Base-by-base conservation (phyloP, 2,888 invertebrate species). In the Acanthosepion pharaonis region DNA sequence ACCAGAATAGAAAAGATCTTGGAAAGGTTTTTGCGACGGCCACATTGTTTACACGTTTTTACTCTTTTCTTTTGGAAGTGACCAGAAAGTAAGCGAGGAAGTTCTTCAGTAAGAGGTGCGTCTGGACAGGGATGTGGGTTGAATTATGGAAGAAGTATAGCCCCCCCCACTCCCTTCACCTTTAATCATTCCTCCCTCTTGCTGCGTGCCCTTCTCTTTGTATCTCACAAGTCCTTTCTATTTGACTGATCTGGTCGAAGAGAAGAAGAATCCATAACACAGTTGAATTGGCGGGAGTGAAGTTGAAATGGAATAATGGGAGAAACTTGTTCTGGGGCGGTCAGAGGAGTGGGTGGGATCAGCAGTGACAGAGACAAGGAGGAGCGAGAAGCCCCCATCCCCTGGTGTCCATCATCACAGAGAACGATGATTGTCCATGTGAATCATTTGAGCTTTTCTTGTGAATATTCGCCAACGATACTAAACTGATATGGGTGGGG, bases 351-450 rank as follows among this genome's bases (percentile, higher is more conserved):
- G n/a, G n/a, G 78, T 11, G n/a, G 78, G 0, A 78, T 15, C n/a
- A 11, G 78, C n/a, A 5, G 5, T n/a, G 6, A 5, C n/a, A 9
- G 15, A 78, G n/a, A 78, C n/a, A 15, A n/a, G 0, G n/a, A 78
- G n/a, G 78, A 78, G 15, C 11, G n/a, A n/a, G n/a, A 18, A 59
- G 59, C 51, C 18, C 8, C 42, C 42, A 42, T 3, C 11, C n/a
- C 78, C n/a, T 78, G n/a, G n/a, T 78, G 78, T 78, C 33, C 78
- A n/a, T 78, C n/a, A 78, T 78, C n/a, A 78, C n/a, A 78, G 78
- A 78, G 33, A 78, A 78, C 78, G n/a, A 78, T 78, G 78, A 33
- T 78, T 78, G 78, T 78, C 78, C n/a, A n/a, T 78, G 78, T 78
- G 78, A 78, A 78, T 78, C 33, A 78, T 78, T 78, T 78, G 33